Evolutionary conservation across 2,797 vertebrate species (phyloP).

Genomic region (Coreius guichenoti): DNA sequence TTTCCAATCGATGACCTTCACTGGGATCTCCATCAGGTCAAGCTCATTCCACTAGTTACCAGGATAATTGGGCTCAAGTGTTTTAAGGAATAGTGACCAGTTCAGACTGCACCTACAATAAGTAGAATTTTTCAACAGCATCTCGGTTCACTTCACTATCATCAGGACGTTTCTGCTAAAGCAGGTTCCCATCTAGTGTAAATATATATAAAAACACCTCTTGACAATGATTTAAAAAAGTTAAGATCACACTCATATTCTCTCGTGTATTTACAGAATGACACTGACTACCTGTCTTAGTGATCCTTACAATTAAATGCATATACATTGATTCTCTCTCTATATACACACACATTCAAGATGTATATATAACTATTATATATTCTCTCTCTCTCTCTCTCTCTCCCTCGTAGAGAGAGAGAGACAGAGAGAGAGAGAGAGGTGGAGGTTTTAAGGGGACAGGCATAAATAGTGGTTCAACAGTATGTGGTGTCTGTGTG

Average conservation of each 20-base stretch:
- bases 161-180: conserved; percentile 53
- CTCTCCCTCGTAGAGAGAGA: neutral
- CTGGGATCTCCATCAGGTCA: neutral
- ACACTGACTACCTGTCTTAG: neutral
- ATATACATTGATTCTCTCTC: neutral
- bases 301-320: neutral
- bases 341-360: neutral
- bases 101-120: neutral
- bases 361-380: neutral
- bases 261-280: conserved; percentile 25
- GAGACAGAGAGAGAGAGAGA: neutral
- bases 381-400: neutral
- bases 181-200: conserved; percentile 62
- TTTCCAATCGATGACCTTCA: neutral
- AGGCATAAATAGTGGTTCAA: conserved; percentile 25
- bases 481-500: conserved; percentile 31
- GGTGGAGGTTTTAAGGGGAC: conserved; percentile 17
- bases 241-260: conserved; percentile 47
- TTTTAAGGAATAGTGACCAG: neutral
- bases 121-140: neutral
- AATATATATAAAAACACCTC: conserved; percentile 63
- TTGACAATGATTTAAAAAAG: conserved; percentile 59
- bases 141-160: conserved; percentile 39
- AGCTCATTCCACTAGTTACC: neutral
- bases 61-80: neutral